A percentile compares a stretch with the other conserved stretches of the same genome.
phyloP scores from a whole-genome alignment of 2,888 invertebrate genomes.

The Pelosia muscerda region DNA sequence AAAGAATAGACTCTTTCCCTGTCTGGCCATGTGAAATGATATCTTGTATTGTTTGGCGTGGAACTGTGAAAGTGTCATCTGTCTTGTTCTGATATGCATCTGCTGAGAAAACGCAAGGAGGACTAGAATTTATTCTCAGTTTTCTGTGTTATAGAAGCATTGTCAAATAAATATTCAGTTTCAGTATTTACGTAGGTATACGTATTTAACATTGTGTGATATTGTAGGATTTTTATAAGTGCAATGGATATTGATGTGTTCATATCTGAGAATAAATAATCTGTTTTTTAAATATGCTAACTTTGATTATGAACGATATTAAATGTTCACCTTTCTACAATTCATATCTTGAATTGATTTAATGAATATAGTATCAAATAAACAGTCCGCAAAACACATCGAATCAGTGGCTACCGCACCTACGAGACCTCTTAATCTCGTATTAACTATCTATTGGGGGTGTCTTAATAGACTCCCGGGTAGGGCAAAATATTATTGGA shows the following conservation, averaged over 20 bases:
- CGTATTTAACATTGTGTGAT: too few relatives aligned
- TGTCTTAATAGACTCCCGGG: too few relatives aligned
- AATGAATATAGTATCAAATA: too few relatives aligned
- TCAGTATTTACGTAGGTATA: slow-evolving; percentile 21
- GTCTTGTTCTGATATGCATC: slow-evolving; percentile 75
- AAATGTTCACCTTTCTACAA: too few relatives aligned
- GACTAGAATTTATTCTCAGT: slow-evolving; percentile 37
- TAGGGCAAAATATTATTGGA: too few relatives aligned
- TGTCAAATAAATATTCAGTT: slow-evolving; percentile 33
- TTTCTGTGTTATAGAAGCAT: slow-evolving; percentile 46
- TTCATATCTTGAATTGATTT: too few relatives aligned
- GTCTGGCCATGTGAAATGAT: slow-evolving; percentile 54
- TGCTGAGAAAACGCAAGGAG: slow-evolving; percentile 57
- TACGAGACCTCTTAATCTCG: too few relatives aligned
- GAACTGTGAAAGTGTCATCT: slow-evolving; percentile 63
- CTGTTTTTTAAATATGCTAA: background rate
- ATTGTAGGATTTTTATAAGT: background rate
- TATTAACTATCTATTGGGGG: too few relatives aligned
- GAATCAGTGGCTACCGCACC: too few relatives aligned
- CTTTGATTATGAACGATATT: background rate
- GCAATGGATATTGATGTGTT: background rate
- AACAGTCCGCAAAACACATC: too few relatives aligned
- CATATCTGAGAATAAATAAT: too few relatives aligned
- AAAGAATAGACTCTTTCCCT: slow-evolving; percentile 48
- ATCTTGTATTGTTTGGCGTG: slow-evolving; percentile 57